Evolutionary conservation across 2,797 vertebrate genomes (phyloP).

Genomic region (Myiothlypis chrysogaster): DNA sequence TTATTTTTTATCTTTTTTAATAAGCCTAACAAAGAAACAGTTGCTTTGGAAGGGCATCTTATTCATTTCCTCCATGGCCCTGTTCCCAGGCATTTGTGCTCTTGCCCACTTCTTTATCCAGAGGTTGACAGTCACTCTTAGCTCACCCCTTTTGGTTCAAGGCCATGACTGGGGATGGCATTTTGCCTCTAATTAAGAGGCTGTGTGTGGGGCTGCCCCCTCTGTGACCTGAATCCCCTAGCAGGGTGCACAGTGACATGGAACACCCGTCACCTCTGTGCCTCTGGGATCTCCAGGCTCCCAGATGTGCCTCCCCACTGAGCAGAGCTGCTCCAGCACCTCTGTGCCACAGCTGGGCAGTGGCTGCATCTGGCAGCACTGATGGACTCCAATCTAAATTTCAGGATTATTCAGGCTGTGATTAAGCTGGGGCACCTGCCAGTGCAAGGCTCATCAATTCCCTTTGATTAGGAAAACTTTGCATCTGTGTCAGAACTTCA

Average conservation of each 20-base stretch:
- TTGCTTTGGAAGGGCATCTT: not conserved
- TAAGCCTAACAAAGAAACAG: conserved; percentile 16
- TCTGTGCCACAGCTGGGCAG: not conserved
- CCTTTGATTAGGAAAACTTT: conserved; percentile 30
- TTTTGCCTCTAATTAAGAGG: conserved; percentile 30
- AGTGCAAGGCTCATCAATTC: conserved; percentile 39
- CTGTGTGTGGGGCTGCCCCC: not conserved
- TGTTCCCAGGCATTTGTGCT: conserved; percentile 25
- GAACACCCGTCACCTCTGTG: fast-evolving
- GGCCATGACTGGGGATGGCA: not conserved
- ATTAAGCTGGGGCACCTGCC: conserved; percentile 4
- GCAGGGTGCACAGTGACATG: not conserved
- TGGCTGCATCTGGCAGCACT: not conserved
- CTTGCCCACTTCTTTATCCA: not conserved
- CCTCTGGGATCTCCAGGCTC: not conserved
- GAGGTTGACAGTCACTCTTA: not conserved
- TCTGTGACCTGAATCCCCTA: not conserved
- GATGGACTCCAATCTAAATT: not conserved
- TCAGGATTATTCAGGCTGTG: not conserved
- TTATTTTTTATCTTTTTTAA: conserved; percentile 14
- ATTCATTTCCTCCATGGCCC: not conserved
- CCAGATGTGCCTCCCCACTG: not conserved
- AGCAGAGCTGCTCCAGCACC: not conserved
- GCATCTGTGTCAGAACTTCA: conserved; percentile 11
- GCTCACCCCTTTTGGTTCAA: not conserved